phyloP scores from a whole-genome alignment of 2,113 vertebrate species.

The Corythoichthys intestinalis region DNA sequence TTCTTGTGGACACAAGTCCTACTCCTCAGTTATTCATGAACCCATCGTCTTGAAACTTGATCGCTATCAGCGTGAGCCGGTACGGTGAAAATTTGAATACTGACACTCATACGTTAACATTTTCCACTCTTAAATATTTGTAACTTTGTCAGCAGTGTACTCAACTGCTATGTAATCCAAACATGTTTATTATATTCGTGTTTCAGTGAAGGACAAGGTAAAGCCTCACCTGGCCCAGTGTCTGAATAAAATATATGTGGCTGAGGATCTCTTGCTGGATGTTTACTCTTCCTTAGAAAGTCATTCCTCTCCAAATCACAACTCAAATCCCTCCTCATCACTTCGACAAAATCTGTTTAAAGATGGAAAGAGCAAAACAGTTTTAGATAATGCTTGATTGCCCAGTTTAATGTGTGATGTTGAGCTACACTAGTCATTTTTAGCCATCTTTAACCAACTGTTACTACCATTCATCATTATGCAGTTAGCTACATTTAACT shows the following conservation, averaged over 20 bases:
- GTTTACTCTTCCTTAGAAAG: constrained; percentile 40
- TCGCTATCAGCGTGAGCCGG: no score
- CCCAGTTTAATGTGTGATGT: background rate
- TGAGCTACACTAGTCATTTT: background rate
- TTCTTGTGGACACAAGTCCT: background rate
- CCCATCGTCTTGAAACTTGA: background rate
- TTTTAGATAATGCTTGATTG: background rate
- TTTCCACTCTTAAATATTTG: no score
- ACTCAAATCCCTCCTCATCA: constrained; percentile 69
- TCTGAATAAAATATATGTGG: constrained; percentile 35
- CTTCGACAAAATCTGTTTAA: constrained; percentile 68
- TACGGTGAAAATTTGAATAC: no score
- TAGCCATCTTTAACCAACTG: no score
- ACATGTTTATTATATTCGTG: background rate
- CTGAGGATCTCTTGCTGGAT: constrained; percentile 18
- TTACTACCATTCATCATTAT: background rate
- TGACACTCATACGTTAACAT: no score
- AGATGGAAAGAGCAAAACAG: constrained; percentile 3
- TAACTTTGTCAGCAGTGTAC: no score
- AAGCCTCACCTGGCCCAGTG: constrained; percentile 52
- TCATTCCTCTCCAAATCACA: constrained; percentile 35
- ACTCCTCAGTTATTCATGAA: background rate
- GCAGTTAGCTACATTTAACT: background rate
- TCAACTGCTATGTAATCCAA: background rate
- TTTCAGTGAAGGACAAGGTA: background rate